Base-by-base conservation (phyloP, 53 echinoderm and acorn worm genomes). In the Paelopatides confundens region DNA sequence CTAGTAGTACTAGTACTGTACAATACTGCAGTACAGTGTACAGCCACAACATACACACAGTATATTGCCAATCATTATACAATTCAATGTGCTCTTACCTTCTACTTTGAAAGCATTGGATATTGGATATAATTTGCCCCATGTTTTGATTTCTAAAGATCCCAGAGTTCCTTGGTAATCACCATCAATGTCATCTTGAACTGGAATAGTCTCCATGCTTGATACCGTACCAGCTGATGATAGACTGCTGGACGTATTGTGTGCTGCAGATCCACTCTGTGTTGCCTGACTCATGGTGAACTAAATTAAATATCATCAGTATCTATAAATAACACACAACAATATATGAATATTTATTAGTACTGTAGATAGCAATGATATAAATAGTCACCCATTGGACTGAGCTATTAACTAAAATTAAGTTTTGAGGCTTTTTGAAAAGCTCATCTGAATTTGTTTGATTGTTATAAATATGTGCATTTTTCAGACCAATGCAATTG, bases 161-260 rank as follows among this genome's bases (percentile, higher is more conserved):
- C 76, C 90, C 0, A 77, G 52, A 4, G 90, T 90, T 2, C 88
- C 92, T 39, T 91, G 81, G 40, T 88, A 81, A 28, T 92, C 94
- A 51, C 87, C 90, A 31, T 89, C 87, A 12, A 77, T 83, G 17
- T 94, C 94, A 29, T 96, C 96, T 68, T 96, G 94, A 1, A 94
- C 92, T 76, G 96, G 96, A 53, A 96, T 85, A 6, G 96, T 96
- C 53, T 96, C 96, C 94, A 94, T 94, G 54, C 96, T 96, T 9
- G 94, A 92, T 21, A 93, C 65, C 21, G 96, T 96, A 28, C 93
- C 94, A 5, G 85, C 96, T 12, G 94, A 94, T 35, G 93, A 93
- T 18, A 93, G 69, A 62, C 94, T 94, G 78, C 94, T 94, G 29
- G 90, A 90, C 1, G 96, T 96, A 49, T 92, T 95, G 47, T 86